A percentile compares a stretch with the other conserved stretches of the same genome.
Conservation (phyloP, 2,888 invertebrate genomes). For the Lymantria dispar region DNA sequence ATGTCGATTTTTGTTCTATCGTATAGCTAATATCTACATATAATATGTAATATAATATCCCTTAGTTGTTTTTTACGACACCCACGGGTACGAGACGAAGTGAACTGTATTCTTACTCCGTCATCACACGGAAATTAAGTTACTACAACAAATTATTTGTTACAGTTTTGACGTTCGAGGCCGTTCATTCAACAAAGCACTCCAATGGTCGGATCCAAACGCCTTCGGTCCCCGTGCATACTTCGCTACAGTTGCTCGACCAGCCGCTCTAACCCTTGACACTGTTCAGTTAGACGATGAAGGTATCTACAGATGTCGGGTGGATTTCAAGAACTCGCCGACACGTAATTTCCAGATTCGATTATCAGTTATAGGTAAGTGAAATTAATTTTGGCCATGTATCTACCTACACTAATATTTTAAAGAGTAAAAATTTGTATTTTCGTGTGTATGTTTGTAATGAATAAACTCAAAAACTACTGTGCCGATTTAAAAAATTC, state of each 20-base stretch:
- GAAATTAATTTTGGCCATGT: neutral
- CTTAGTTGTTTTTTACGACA: no score
- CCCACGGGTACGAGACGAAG: no score
- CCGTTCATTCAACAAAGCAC: constrained; percentile 89
- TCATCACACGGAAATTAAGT: no score
- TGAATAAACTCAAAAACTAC: no score
- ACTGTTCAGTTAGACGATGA: constrained; percentile 93
- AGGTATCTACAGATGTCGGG: constrained; percentile 92
- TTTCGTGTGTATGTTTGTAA: no score
- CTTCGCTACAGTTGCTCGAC: constrained; percentile 90
- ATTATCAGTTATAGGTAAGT: constrained; percentile 94
- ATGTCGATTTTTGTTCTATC: no score
- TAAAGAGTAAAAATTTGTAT: no score
- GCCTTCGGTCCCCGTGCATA: constrained; percentile 93
- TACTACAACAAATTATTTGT: constrained; percentile 2
- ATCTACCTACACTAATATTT: neutral
- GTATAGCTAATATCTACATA: no score
- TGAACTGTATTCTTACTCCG: no score
- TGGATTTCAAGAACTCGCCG: constrained; percentile 94
- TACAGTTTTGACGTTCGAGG: constrained; percentile 93
- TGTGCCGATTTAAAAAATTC: no score
- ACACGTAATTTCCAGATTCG: constrained; percentile 94
- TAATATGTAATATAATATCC: no score
- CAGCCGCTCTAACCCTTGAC: constrained; percentile 91
- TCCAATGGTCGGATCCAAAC: constrained; percentile 92